phyloP scores from a whole-genome alignment of 2,797 vertebrate genomes.

The Coranthus polyacanthus region DNA sequence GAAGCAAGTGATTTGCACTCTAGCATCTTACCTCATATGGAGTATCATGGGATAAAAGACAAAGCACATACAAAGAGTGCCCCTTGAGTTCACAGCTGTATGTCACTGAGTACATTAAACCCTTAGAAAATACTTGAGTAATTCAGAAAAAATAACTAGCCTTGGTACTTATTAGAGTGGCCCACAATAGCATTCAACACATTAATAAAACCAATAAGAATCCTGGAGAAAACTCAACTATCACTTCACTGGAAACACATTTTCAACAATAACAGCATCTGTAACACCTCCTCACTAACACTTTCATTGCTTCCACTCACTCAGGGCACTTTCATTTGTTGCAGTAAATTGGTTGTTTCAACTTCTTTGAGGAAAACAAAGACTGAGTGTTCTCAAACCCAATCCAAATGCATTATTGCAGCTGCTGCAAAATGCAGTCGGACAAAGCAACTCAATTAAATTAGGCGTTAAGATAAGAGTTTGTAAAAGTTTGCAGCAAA shows the following conservation, averaged over 20 bases:
- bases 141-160: constrained; percentile 44
- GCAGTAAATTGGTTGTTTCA: constrained; percentile 70
- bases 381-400: constrained; percentile 64
- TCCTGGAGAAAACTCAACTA: constrained; percentile 51
- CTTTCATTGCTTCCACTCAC: constrained; percentile 53
- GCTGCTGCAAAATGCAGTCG: constrained; percentile 45
- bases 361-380: constrained; percentile 69
- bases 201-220: constrained; percentile 67
- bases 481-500: background rate
- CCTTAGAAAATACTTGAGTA: constrained; percentile 32
- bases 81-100: constrained; percentile 26
- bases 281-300: constrained; percentile 61
- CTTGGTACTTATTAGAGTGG: constrained; percentile 43
- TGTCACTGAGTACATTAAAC: constrained; percentile 36
- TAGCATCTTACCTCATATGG: constrained; percentile 37
- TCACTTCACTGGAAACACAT: constrained; percentile 47
- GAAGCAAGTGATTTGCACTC: constrained; percentile 42
- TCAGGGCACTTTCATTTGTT: constrained; percentile 66
- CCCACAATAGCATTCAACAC: constrained; percentile 54
- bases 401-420: constrained; percentile 62
- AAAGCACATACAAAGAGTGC: constrained; percentile 22
- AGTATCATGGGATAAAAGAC: constrained; percentile 29
- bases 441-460: constrained; percentile 51
- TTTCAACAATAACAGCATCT: constrained; percentile 53
- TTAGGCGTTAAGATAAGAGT: background rate